These are phyloP conservation scores for Lasioglossum calceatum DNA, from an alignment of 2,888 invertebrate genomes.

Conservation along the genomic window DNA sequence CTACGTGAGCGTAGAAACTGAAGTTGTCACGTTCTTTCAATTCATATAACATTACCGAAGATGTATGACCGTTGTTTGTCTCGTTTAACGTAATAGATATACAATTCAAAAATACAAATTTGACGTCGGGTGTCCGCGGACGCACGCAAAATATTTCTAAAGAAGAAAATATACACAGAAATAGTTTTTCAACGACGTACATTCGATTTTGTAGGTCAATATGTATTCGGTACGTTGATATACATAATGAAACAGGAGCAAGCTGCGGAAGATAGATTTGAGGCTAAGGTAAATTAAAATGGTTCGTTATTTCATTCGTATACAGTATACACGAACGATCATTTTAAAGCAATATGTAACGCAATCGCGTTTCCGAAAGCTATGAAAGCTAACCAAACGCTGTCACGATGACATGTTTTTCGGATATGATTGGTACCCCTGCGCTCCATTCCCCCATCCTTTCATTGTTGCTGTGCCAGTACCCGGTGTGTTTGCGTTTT, in stretches of 20 bases:
- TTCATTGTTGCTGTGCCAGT: constrained; percentile 70
- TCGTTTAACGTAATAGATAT: not conserved
- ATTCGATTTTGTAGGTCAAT: not conserved
- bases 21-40: not conserved
- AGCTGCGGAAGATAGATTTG: not conserved
- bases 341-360: not conserved
- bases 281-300: not conserved
- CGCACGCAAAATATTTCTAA: constrained; percentile 13
- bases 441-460: constrained; percentile 56
- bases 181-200: not conserved
- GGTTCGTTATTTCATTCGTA: not conserved
- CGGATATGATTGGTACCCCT: constrained; percentile 55
- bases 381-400: constrained; percentile 45
- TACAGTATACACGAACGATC: not conserved
- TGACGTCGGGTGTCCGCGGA: not conserved
- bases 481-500: constrained; percentile 73
- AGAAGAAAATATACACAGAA: not conserved
- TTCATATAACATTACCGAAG: not conserved
- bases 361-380: not conserved
- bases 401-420: constrained; percentile 52
- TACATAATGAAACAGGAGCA: not conserved
- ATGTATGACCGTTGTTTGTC: not conserved
- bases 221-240: not conserved
- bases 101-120: constrained; percentile 2
- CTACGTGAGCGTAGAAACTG: not conserved